Base-by-base conservation (phyloP, 2,113 vertebrate genomes). In the Neopipo cinnamomea region DNA sequence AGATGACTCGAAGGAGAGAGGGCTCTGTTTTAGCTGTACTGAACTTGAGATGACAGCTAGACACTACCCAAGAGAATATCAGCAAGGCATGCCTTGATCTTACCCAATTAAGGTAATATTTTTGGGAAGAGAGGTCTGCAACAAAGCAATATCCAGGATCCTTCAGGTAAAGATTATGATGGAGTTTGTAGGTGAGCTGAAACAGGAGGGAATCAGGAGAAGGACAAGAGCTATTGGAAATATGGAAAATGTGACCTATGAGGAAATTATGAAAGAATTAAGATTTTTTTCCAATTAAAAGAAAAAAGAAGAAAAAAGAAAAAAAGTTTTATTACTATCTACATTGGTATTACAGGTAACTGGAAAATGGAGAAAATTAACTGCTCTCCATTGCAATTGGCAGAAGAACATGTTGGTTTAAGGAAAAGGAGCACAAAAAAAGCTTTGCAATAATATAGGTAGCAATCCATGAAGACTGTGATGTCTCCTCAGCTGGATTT, bases 391-490 rank as follows among this genome's bases (percentile, higher is more conserved):
- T 11, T 53, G 44, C 21, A 80, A 14, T 0, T 11, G 30, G 25
- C 37, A 70, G 67, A 83, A 88, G 5, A 84, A 74, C 3, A 30
- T 6, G 5, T 21, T 1, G 1, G 8, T 68, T 91, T 80, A 47
- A 56, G 11, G 27, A 66, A 84, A 92, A 92, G 28, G 8, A 77
- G 25, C 33, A 80, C 23, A 58, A 66, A 68, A 42, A 68, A 1
- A 0, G 2, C 12, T 50, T 61, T 73, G 16, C 25, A 53, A 11
- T 41, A 62, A n/a, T 49, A 46, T 3, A 1, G 9, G 30, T 30
- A 42, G 14, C 11, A 92, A 56, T 31, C 3, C 8, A 9, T 14
- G 20, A 77, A 56, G 28, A 39, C 31, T 84, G 8, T 42, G 20
- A 27, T 62, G 20, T 30, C 28, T 11, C 15, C 24, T 70, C 18